Base-by-base conservation (phyloP, 1,140 invertebrate species). In the Gryon sp. region DNA sequence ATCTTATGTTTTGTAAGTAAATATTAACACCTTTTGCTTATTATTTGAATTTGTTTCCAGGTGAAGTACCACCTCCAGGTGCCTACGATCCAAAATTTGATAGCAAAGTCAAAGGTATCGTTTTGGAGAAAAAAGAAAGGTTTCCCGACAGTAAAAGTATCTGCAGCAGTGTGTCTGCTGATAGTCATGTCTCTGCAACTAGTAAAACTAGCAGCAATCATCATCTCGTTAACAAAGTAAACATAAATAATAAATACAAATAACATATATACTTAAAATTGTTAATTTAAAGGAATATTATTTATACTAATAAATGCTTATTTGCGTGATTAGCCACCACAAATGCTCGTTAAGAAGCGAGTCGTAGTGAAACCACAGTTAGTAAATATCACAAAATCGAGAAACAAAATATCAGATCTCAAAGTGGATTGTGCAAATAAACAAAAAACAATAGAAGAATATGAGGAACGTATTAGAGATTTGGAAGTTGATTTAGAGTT, bases 81-180 rank as follows among this genome's bases (percentile, higher is more conserved):
- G 75, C 86, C 0, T 89, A 89, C 26, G 86, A 89, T 59, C 88
- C 88, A 2, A 88, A 87, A 41, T 87, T 88, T 24, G 81, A 85
- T 1, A 78, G 9, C 3, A 89, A 87, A 55, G 73, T 88, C 3
- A 87, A 87, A 63, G 83, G 86, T 0, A 11, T 78, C 18, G 68
- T 80, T 7, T 84, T 87, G 15, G 85, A 88, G 14, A 89, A 86
- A 43, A 78, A 68, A 6, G 85, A 84, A 41, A 83, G 85, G 57
- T 86, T 86, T 52, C 57, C 83, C 16, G 87, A 89, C 53, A 82
- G 68, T 19, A 87, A 82, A 79, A 87, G 85, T 52, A 63, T 82
- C 6, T 80, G 80, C 30, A 86, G 83, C 38, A 83, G 81, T 36
- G 68, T 65, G 11, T 34, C 32, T 24, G 72, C 80, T 0, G 86